Percentiles rank a stretch among this genome's conserved stretches.
Conservation (phyloP, 2,888 invertebrate genomes). For the Adelognathus sp. region DNA sequence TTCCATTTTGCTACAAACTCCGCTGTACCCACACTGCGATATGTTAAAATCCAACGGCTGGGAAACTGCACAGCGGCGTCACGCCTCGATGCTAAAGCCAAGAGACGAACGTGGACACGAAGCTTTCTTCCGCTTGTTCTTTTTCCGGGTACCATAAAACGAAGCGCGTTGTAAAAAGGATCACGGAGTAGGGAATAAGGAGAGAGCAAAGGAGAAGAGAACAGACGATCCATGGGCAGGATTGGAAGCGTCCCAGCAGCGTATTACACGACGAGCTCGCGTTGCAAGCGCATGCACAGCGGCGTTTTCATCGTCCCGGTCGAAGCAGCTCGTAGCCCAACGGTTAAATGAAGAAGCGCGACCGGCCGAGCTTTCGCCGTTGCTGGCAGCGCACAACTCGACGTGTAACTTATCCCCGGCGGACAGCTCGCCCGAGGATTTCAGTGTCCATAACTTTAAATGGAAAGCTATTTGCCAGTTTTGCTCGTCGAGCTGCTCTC, state of each 20-base stretch:
- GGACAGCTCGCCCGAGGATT: slow-evolving; percentile 51
- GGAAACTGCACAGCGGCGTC: slow-evolving; percentile 51
- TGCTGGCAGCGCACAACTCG: slow-evolving; percentile 22
- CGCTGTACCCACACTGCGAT: no score
- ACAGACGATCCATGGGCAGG: slow-evolving; percentile 35
- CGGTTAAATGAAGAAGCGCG: slow-evolving; percentile 54
- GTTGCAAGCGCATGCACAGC: slow-evolving; percentile 44
- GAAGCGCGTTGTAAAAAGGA: slow-evolving; percentile 60
- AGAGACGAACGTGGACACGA: slow-evolving; percentile 59
- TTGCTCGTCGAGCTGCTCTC: slow-evolving; percentile 2
- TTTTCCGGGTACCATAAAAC: slow-evolving; percentile 45
- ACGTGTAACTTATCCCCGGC: slow-evolving; percentile 44
- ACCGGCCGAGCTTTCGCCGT: slow-evolving; percentile 2
- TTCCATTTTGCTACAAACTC: no score
- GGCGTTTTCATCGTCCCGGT: neutral
- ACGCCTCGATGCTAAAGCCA: slow-evolving; percentile 61
- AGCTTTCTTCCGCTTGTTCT: slow-evolving; percentile 16
- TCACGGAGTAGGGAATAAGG: slow-evolving; percentile 27
- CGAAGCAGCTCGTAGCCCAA: neutral
- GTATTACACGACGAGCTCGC: neutral
- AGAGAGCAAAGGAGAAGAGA: neutral
- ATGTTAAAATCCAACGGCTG: neutral
- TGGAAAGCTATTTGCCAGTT: slow-evolving; percentile 59
- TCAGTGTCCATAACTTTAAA: slow-evolving; percentile 55
- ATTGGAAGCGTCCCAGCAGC: neutral